A percentile compares a stretch with the other conserved stretches of the same genome.
Conservation (phyloP, 2,797 vertebrate species). For the Phalanger gymnotis region DNA sequence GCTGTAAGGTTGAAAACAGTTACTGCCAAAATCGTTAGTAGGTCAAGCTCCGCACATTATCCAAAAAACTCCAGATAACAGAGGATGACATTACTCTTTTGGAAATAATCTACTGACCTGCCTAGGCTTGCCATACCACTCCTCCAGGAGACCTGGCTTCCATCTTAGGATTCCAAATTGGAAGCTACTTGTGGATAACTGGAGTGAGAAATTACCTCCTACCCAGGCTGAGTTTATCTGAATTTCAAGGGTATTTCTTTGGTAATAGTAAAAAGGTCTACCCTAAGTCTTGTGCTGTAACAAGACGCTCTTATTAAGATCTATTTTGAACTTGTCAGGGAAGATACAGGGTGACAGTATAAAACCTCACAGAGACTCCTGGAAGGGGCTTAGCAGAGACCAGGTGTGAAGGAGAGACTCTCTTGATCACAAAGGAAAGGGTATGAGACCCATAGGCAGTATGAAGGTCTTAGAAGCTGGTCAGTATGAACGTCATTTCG, state of each 20-base stretch:
- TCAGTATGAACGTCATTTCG: neutral
- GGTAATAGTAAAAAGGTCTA: neutral
- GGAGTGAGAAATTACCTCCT: neutral
- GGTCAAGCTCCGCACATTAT: neutral
- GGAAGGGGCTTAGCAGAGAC: neutral
- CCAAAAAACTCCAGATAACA: neutral
- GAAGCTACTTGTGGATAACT: neutral
- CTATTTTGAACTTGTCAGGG: neutral
- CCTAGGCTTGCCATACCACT: neutral
- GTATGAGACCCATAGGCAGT: neutral
- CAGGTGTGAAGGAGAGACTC: neutral
- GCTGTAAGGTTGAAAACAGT: neutral
- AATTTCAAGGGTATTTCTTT: neutral
- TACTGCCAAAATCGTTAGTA: neutral
- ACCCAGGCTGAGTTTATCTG: neutral
- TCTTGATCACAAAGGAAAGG: neutral
- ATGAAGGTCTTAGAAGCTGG: neutral
- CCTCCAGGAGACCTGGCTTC: neutral
- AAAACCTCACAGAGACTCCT: neutral
- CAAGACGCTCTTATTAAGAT: neutral
- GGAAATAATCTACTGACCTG: neutral
- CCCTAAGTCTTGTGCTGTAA: neutral
- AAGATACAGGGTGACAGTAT: neutral
- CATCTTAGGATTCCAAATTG: neutral
- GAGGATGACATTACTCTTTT: neutral